A percentile compares a stretch with the other conserved stretches of the same genome.
These are phyloP conservation scores for Lypha dubia DNA, from an alignment of 2,888 invertebrate genomes.

Conservation along the genomic window DNA sequence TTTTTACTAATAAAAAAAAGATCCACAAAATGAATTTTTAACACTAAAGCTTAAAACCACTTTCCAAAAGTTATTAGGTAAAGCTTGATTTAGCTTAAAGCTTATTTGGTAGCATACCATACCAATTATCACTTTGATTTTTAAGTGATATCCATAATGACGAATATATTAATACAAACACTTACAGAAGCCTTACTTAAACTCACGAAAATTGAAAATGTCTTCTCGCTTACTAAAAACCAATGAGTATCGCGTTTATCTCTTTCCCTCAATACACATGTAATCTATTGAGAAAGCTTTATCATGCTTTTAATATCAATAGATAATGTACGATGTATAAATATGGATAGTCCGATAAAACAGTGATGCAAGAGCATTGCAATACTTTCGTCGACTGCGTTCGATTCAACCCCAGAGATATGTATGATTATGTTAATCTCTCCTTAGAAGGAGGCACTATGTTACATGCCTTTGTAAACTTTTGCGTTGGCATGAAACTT, in stretches of 20 bases:
- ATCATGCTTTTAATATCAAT: conserved; percentile 21
- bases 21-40: conserved; percentile 69
- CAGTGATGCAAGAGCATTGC: conserved; percentile 13
- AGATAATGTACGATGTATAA: conserved; percentile 56
- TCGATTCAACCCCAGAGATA: conserved; percentile 82
- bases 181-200: conserved; percentile 64
- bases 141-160: conserved; percentile 81
- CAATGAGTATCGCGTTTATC: conserved; percentile 60
- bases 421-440: conserved; percentile 77
- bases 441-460: conserved; percentile 69
- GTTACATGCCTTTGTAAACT: conserved; percentile 82
- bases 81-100: conserved; percentile 75
- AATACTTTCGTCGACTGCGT: conserved; percentile 56
- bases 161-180: conserved; percentile 81
- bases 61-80: conserved; percentile 69
- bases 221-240: conserved; percentile 64
- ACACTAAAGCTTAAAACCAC: conserved; percentile 76
- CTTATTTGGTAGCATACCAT: conserved; percentile 75
- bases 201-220: conserved; percentile 52
- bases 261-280: conserved; percentile 13
- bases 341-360: conserved; percentile 55
- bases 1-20: conserved; percentile 50
- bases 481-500: conserved; percentile 76
- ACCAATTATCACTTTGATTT: conserved; percentile 71
- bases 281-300: conserved; percentile 42